Percentiles rank a stretch among this genome's conserved stretches.
Conservation (phyloP, 2,797 vertebrate species). For the Champsocephalus esox region DNA sequence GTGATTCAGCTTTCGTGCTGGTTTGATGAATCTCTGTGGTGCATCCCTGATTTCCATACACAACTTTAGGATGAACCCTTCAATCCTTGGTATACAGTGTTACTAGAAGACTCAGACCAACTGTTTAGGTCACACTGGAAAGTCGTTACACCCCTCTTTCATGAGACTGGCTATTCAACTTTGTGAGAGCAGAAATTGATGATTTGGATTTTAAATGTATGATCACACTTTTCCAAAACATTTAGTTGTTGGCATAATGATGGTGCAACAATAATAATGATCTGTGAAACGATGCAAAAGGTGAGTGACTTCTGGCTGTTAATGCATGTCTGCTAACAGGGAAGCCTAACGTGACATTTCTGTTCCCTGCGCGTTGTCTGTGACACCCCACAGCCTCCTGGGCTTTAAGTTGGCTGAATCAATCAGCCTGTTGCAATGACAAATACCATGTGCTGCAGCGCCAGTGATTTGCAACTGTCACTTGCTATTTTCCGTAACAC, state of each 20-base stretch:
- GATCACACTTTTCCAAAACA: background rate
- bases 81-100: background rate
- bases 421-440: slow-evolving; percentile 46
- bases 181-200: background rate
- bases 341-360: background rate
- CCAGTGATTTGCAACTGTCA: slow-evolving; percentile 69
- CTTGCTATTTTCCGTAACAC: slow-evolving; percentile 66
- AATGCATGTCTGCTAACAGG: background rate
- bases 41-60: background rate
- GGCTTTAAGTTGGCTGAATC: slow-evolving; percentile 55
- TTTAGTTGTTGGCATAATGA: background rate
- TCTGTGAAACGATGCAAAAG: background rate
- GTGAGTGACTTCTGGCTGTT: background rate
- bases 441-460: slow-evolving; percentile 28
- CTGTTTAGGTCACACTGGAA: background rate
- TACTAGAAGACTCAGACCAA: background rate
- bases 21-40: background rate
- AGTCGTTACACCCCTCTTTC: background rate
- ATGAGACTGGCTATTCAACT: background rate
- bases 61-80: background rate
- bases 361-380: slow-evolving; percentile 19
- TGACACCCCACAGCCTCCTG: slow-evolving; percentile 44
- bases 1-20: background rate
- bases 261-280: background rate
- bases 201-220: background rate